These are phyloP conservation scores for Belonocnema kinseyi DNA, from an alignment of 1,140 invertebrate species.

Conservation along the genomic window DNA sequence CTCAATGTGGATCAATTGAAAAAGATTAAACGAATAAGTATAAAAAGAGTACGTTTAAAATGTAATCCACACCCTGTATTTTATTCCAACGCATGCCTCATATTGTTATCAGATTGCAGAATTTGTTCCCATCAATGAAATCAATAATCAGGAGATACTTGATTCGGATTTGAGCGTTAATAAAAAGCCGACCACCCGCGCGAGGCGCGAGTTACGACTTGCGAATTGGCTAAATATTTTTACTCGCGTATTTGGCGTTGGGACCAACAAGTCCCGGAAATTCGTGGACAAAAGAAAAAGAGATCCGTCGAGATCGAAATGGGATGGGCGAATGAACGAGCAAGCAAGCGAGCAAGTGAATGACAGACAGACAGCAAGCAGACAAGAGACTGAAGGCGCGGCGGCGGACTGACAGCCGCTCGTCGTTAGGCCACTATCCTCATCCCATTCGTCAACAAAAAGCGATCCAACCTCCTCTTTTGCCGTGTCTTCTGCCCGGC, in stretches of 20 bases:
- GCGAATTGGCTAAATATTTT: conserved; percentile 16
- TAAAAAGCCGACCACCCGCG: conserved; percentile 48
- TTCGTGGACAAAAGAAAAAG: conserved; percentile 27
- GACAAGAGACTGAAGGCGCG: conserved; percentile 71
- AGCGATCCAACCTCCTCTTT: conserved; percentile 55
- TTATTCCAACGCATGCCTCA: no score
- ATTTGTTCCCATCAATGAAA: no score
- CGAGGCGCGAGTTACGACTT: no score
- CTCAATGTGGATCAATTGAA: no score
- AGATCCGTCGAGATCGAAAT: conserved; percentile 23
- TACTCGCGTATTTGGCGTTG: conserved; percentile 19
- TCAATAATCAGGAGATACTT: no score
- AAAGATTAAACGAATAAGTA: no score
- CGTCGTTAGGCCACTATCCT: conserved; percentile 52
- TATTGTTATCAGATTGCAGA: no score
- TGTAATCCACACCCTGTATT: no score
- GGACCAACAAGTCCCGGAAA: conserved; percentile 26
- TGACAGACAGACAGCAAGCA: conserved; percentile 72
- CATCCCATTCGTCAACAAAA: conserved; percentile 67
- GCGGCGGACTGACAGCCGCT: conserved; percentile 66
- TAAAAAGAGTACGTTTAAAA: no score
- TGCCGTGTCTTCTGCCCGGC: conserved; percentile 29
- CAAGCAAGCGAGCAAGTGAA: conserved; percentile 61
- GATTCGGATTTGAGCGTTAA: not conserved
- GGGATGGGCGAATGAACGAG: conserved; percentile 46